A percentile compares a stretch with the other conserved stretches of the same genome.
Evolutionary conservation across 2,888 invertebrate species (phyloP).

Genomic region (Erebia epiphron): DNA sequence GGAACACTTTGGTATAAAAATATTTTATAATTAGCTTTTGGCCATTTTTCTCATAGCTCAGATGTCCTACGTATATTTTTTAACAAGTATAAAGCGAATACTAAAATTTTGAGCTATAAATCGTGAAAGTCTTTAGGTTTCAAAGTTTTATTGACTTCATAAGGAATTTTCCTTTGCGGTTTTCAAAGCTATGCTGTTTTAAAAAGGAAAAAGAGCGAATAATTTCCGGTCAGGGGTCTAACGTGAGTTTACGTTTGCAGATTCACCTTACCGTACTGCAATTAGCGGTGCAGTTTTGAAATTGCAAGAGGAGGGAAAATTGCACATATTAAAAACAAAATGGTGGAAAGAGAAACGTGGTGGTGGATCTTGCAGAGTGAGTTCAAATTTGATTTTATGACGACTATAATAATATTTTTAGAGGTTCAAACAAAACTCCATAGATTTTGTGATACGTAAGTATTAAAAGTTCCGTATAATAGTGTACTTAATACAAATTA

Average conservation of each 20-base stretch:
- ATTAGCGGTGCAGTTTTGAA: slow-evolving; percentile 97
- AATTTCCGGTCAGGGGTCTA: slow-evolving; percentile 36
- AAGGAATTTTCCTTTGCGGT: slow-evolving; percentile 18
- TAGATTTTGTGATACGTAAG: too few species aligned
- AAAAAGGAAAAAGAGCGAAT: slow-evolving; percentile 1
- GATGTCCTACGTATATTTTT: not conserved
- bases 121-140: not conserved
- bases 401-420: not conserved
- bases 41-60: not conserved
- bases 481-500: too few species aligned
- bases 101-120: not conserved
- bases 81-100: not conserved
- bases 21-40: not conserved
- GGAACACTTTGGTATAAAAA: too few species aligned
- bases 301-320: slow-evolving; percentile 96
- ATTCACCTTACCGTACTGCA: slow-evolving; percentile 96
- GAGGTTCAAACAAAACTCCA: too few species aligned
- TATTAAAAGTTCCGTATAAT: too few species aligned
- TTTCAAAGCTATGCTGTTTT: not conserved
- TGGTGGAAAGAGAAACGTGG: slow-evolving; percentile 99
- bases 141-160: slow-evolving; percentile 7
- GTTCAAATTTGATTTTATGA: slow-evolving; percentile 45
- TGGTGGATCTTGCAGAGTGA: slow-evolving; percentile 92
- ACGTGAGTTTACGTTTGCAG: slow-evolving; percentile 68
- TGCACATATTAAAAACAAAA: slow-evolving; percentile 95